Evolutionary conservation across 2,113 vertebrate genomes (phyloP), one percentile per base, ranked within the genome.

Genomic region (Podocnemis expansa): DNA sequence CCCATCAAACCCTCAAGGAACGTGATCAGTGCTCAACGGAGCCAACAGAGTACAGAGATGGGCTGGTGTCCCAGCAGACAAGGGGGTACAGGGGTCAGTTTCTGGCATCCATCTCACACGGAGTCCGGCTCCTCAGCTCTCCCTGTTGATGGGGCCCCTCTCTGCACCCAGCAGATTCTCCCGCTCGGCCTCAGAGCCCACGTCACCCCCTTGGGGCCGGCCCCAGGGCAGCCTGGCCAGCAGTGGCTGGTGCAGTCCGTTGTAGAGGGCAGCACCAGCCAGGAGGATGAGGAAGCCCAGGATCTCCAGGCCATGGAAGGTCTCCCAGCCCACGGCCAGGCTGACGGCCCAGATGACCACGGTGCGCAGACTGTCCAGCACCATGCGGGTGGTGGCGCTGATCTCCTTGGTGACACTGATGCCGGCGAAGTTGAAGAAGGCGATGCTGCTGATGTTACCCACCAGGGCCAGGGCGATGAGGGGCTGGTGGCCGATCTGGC

Each of bases 371-470:
- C 99, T 99, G 99, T 99, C 99, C 93, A 99, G 98, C 85, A 99
- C 99, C 99, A 99, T 99, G 82, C 99, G 98, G 10, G 99, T 99
- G 96, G 99, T 99, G 97, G 99, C 99, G 8, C 99, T 99, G 93
- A 99, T 98, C 96, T 99, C 99, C 88, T 99, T 99, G 75, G 99
- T 99, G 95, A 99, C 99, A 1, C 99, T 99, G 98, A 99, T 98
- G 49, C 99, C 99, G 0, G 99, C 99, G 0, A 99, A 99, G 98
- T 99, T 99, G 97, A 99, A 99, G 98, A 99, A 99, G 91, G 99
- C 98, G 16, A 99, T 99, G 98, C 99, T 99, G 93, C 99, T 97
- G 3, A 99, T 98, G 97, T 99, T 99, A 34, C 98, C 99, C 92
- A 99, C 97, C 93, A 99, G 97, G 0, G 99, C 99, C 91, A 99